Percentiles rank a stretch among this genome's conserved stretches.
Conservation (phyloP, 2,888 invertebrate genomes). For the Lampropteryx suffumata region DNA sequence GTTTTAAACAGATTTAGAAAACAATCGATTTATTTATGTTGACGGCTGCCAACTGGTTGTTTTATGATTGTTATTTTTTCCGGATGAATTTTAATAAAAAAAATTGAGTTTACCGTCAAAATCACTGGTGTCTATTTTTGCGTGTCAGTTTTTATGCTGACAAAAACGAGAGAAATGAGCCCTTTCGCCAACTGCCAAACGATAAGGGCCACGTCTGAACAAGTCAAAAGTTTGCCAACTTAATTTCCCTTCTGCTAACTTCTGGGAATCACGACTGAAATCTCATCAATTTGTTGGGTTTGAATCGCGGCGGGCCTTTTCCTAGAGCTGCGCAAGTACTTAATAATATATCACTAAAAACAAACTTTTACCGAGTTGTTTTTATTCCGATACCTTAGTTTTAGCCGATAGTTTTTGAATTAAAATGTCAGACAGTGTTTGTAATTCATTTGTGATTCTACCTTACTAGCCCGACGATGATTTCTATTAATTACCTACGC, state of each 20-base stretch:
- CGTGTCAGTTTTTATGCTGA: too few species aligned
- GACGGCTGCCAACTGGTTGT: constrained; percentile 4
- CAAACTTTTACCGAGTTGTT: too few species aligned
- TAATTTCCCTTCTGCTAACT: constrained; percentile 75
- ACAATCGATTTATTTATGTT: not conserved
- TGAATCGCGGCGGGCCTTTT: constrained; percentile 29
- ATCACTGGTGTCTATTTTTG: too few species aligned
- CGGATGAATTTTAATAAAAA: too few species aligned
- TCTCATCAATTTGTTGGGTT: constrained; percentile 72
- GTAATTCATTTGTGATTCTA: too few species aligned
- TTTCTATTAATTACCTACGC: too few species aligned
- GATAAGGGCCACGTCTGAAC: constrained; percentile 59
- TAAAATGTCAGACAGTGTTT: too few species aligned
- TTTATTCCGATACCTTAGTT: too few species aligned
- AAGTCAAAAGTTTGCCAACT: constrained; percentile 66
- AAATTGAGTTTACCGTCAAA: too few species aligned
- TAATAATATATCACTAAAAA: not conserved
- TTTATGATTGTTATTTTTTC: too few species aligned
- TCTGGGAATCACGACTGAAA: constrained; percentile 68
- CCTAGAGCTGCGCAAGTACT: constrained; percentile 15
- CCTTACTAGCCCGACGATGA: too few species aligned
- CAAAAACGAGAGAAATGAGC: not conserved
- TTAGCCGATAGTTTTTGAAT: too few species aligned
- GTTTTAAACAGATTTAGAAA: constrained; percentile 27
- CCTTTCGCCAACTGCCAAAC: constrained; percentile 38